phyloP scores from a whole-genome alignment of 2,113 vertebrate species.

The Pogonocichla stellata region DNA sequence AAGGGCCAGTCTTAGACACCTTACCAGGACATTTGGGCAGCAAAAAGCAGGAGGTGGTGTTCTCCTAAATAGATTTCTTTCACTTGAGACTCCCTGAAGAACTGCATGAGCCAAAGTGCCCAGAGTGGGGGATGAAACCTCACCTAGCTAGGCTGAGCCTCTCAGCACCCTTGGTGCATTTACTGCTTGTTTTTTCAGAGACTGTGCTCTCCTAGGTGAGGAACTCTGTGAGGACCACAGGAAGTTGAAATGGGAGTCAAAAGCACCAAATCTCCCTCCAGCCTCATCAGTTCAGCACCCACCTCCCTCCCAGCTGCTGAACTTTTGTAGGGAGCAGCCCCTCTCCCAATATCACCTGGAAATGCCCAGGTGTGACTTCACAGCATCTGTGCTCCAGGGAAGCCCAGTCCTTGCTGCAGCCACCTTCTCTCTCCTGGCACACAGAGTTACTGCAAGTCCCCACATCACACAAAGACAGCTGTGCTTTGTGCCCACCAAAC shows the following conservation, averaged over 20 bases:
- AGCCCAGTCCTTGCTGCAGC: background rate
- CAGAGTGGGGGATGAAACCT: accelerated
- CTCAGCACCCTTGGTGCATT: background rate
- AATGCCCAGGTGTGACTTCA: background rate
- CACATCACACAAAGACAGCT: background rate
- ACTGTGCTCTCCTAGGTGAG: background rate
- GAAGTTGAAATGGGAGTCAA: background rate
- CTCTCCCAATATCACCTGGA: background rate
- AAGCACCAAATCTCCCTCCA: background rate
- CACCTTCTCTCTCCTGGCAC: background rate
- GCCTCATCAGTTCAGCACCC: background rate
- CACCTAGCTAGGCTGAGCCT: background rate
- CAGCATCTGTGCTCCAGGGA: background rate
- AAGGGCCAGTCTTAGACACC: background rate
- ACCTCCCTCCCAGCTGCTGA: background rate
- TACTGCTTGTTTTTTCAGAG: background rate
- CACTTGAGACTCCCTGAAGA: background rate
- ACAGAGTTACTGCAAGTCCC: too few species aligned
- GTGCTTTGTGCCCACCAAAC: background rate
- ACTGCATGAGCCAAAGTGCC: background rate
- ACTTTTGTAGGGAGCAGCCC: background rate
- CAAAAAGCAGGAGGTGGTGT: background rate
- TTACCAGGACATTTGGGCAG: background rate
- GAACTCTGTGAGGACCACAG: background rate
- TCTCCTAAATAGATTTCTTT: background rate